A percentile compares a stretch with the other conserved stretches of the same genome.
Conservation (phyloP, 1,140 invertebrate genomes). For the Periplaneta americana region DNA sequence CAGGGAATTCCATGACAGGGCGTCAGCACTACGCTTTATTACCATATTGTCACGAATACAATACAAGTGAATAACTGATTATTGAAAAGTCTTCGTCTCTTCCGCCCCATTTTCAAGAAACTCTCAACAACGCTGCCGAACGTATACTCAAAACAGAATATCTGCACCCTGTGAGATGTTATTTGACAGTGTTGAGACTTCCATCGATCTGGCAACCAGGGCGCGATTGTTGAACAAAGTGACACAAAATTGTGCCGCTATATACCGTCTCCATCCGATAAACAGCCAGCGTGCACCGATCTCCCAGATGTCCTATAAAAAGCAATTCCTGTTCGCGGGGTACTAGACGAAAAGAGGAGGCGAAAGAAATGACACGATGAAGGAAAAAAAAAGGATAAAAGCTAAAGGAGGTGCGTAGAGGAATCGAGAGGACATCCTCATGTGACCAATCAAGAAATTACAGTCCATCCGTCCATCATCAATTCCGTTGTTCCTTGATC, state of each 20-base stretch:
- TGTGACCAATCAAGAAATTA: slow-evolving; percentile 7
- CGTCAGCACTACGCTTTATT: too few relatives aligned
- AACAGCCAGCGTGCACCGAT: neutral
- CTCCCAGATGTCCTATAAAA: neutral
- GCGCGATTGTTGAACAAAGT: neutral
- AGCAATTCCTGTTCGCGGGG: neutral
- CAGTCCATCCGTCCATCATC: neutral
- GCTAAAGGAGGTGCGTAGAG: neutral
- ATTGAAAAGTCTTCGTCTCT: too few relatives aligned
- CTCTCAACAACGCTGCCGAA: too few relatives aligned
- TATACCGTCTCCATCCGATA: neutral
- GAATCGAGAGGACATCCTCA: neutral
- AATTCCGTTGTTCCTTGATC: neutral
- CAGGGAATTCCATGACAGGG: too few relatives aligned
- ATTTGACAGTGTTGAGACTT: neutral
- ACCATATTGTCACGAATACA: too few relatives aligned
- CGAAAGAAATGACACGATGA: neutral
- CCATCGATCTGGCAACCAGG: neutral
- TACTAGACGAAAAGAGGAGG: neutral
- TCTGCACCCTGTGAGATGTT: too few relatives aligned
- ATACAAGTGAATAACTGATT: too few relatives aligned
- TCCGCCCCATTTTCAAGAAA: too few relatives aligned
- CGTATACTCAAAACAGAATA: too few relatives aligned
- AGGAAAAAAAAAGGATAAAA: too few relatives aligned
- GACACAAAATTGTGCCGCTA: neutral